These are phyloP conservation scores for Mus spicilegus DNA, from an alignment of 2,113 vertebrate genomes.

Conservation along the genomic window DNA sequence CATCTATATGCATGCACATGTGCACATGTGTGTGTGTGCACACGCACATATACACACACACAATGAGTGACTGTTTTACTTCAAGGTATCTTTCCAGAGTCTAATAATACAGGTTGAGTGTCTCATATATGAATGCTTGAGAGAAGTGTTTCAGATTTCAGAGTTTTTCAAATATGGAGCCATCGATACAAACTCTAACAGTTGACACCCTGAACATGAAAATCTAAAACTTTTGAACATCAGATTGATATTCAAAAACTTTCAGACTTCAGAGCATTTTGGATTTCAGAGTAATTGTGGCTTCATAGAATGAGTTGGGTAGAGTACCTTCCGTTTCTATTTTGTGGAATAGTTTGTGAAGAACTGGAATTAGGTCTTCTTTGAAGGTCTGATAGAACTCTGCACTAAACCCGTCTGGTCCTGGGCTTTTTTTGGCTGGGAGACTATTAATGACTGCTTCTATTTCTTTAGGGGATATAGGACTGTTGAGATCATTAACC, in stretches of 20 bases:
- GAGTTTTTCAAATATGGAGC: background rate
- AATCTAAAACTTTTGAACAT: background rate
- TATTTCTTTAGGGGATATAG: no score
- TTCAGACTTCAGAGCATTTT: background rate
- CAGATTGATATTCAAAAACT: background rate
- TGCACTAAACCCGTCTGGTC: no score
- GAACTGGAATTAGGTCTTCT: no score
- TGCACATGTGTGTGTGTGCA: background rate
- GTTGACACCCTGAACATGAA: background rate
- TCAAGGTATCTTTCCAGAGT: conserved; percentile 1
- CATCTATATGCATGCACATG: no score
- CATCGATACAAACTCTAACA: background rate
- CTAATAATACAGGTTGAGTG: background rate
- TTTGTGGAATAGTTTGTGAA: no score
- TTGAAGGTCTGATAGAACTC: no score
- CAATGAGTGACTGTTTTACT: background rate
- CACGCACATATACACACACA: background rate
- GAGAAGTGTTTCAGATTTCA: background rate
- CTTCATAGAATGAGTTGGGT: no score
- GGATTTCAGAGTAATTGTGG: no score
- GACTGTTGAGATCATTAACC: no score
- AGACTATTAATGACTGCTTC: no score
- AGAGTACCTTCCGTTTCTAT: no score
- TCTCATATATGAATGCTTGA: background rate
- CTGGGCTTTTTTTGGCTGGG: no score